These are phyloP conservation scores for Myrmecobius fasciatus DNA, from an alignment of 2,113 vertebrate species.

Conservation along the genomic window DNA sequence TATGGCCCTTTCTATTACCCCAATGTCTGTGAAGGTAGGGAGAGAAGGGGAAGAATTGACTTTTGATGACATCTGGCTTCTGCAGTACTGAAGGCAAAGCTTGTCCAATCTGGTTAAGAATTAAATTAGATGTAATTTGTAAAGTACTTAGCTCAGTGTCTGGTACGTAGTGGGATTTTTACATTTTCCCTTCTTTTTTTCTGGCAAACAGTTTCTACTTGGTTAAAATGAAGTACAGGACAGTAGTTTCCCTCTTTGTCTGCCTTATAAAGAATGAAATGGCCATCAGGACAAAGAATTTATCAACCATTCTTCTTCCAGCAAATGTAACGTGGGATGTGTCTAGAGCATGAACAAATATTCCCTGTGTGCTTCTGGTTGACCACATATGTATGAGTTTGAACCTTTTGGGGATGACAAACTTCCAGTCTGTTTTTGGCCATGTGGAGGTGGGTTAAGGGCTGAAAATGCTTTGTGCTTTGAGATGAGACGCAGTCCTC, in stretches of 20 bases:
- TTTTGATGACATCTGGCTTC: neutral
- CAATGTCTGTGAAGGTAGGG: neutral
- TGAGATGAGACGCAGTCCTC: neutral
- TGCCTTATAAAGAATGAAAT: neutral
- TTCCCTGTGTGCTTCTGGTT: neutral
- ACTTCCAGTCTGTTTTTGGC: neutral
- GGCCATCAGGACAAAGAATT: neutral
- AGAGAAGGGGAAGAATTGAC: neutral
- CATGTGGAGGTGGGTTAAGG: neutral
- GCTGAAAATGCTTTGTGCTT: neutral
- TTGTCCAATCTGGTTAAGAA: neutral
- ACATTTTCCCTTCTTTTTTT: neutral
- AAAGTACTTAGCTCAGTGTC: neutral
- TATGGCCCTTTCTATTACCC: neutral
- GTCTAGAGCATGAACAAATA: neutral
- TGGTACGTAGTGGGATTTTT: neutral
- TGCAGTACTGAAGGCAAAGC: neutral
- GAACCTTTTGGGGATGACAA: neutral
- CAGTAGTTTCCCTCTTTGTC: neutral
- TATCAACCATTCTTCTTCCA: neutral
- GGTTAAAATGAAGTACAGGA: too few species aligned
- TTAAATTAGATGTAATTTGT: neutral
- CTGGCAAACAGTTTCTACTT: neutral
- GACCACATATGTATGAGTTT: neutral
- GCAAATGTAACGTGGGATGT: neutral